Evolutionary conservation across 1,140 invertebrate genomes (phyloP), one percentile per base, ranked within the genome.

Genomic region (Harpegnathos saltator): DNA sequence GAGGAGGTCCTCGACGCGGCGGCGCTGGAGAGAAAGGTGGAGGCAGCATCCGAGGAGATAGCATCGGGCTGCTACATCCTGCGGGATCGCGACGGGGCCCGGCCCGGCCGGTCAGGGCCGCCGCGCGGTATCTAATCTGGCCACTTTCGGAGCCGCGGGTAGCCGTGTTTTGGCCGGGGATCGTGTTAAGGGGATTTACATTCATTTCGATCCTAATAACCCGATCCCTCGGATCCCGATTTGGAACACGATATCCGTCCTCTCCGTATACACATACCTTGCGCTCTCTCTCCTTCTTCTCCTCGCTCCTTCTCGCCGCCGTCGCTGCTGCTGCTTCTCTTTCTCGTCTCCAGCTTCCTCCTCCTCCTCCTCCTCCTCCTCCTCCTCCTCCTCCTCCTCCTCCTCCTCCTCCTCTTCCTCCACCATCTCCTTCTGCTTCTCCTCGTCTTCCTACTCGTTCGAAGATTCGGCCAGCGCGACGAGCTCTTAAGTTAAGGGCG

Each of bases 161-260:
- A 94, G 94, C 94, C 91, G 92, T 94, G 93, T 94, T 94, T 94
- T 94, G 92, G 89, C 91, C 89, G 89, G 91, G 93, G 93, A 94
- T 94, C 94, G 92, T 94, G 93, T 94, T 94, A 94, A 94, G 93
- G 92, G 93, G 93, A 94, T 94, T 94, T 94, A 94, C 94, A 94
- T 94, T 94, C 93, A 94, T 94, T 94, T 94, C 91, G 91, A 94
- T 94, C 93, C 93, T 93, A 94, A 94, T 94, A 94, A 94, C 93
- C 93, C 91, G 93, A 94, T 92, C 92, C 92, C 91, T 90, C 82
- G 85, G 92, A 94, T 93, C 92, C 90, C 90, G 93, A 94, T 94
- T 93, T 93, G 91, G 92, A 94, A 94, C 91, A 93, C 91, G 93
- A 94, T 94, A 94, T 91, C 89, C 83, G 74, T 85, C 78, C 87